Evolutionary conservation across 2,113 vertebrate species (phyloP), one percentile per base, ranked within the genome.

Genomic region (Tenebrosternarchus preto): DNA sequence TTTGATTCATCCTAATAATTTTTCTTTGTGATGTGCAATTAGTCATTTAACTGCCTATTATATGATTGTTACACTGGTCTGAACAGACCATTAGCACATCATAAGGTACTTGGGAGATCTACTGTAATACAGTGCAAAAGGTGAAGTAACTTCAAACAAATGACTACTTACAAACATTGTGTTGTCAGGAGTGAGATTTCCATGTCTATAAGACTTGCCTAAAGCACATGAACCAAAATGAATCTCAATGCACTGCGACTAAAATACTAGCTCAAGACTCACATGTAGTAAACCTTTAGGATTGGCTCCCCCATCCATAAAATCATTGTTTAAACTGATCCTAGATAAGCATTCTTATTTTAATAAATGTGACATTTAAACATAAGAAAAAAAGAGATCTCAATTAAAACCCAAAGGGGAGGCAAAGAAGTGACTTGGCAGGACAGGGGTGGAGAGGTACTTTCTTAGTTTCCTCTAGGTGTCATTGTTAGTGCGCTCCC

Each of bases 401-500:
- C 27, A 3, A 22, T 63, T 24, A 53, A 79, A 63, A 63, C 6
- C 59, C 46, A 80, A 64, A 73, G 25, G 8, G 4, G 33, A 20
- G 20, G 33, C 33, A 66, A 76, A 64, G 22, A 53, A 66, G 56
- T 55, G 46, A 56, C 9, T 43, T 12, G 53, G 76, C 43, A 50
- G 39, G 39, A 9, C 39, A 46, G 36, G 68, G 71, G 53, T 57
- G 71, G 80, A 84, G 91, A 92, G 12, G 43, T 50, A 50, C 43
- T 50, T 85, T 88, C 89, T 85, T 92, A 92, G 77, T 81, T 85
- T 88, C 88, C 87, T 76, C 74, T 92, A 92, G 80, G 86, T 76
- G 88, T 92, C 91, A 81, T 88, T 91, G 89, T 87, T 89, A 64
- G 91, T 82, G 4, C 73, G 8, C 63, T 60, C 4, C 83, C 88